A percentile compares a stretch with the other conserved stretches of the same genome.
phyloP scores from a whole-genome alignment of 1,140 invertebrate species.

The Drusus annulatus region DNA sequence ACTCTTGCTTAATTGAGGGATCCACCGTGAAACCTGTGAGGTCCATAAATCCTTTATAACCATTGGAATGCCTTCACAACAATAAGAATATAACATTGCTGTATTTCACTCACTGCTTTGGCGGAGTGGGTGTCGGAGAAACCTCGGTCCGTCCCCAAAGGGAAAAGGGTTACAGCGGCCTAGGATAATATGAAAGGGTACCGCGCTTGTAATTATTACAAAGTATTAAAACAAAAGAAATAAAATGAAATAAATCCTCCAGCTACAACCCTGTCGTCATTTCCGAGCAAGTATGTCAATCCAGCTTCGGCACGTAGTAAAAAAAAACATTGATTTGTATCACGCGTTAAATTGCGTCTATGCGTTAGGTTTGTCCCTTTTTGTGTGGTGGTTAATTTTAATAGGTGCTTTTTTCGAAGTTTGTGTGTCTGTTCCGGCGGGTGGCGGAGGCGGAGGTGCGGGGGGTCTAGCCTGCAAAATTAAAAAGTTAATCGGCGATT shows the following conservation, averaged over 20 bases:
- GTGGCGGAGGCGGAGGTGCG: neutral
- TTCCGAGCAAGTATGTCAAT: neutral
- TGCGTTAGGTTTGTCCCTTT: neutral
- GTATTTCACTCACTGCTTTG: slow-evolving; percentile 4
- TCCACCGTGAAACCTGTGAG: neutral
- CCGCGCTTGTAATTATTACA: slow-evolving; percentile 33
- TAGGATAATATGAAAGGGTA: neutral
- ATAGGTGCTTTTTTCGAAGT: neutral
- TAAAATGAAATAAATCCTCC: slow-evolving; percentile 27
- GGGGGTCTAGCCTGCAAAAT: slow-evolving; percentile 32
- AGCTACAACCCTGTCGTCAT: neutral
- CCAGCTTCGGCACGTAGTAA: neutral
- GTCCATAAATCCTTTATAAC: slow-evolving; percentile 20
- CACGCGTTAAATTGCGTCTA: neutral
- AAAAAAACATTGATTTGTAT: neutral
- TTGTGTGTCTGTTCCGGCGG: neutral
- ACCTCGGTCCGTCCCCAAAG: slow-evolving; percentile 8
- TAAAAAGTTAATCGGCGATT: slow-evolving; percentile 45
- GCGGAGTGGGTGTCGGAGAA: neutral
- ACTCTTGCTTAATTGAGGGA: neutral
- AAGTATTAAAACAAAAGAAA: slow-evolving; percentile 42
- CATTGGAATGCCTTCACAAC: neutral
- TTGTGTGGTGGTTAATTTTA: neutral
- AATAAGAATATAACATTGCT: neutral
- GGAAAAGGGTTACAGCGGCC: neutral